Evolutionary conservation across 1,140 invertebrate species (phyloP).

Genomic region (Tachypleus tridentatus): DNA sequence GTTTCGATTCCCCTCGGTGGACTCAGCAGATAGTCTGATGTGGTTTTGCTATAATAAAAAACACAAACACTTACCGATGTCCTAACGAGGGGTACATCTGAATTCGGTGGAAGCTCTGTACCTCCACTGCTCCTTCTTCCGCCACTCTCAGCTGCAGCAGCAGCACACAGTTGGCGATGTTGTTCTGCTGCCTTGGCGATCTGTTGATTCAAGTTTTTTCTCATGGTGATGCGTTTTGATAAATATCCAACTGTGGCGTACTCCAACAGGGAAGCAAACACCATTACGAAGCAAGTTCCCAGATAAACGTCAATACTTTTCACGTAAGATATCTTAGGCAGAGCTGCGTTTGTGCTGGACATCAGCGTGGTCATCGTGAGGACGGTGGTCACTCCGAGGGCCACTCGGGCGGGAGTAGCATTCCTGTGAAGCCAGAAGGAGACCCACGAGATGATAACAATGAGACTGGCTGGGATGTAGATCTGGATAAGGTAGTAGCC

Average conservation of each 20-base stretch:
- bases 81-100: constrained; percentile 19
- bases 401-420: constrained; percentile 90
- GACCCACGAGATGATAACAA: constrained; percentile 98
- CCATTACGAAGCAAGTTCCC: constrained; percentile 97
- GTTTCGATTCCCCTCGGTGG: no score
- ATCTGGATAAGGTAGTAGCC: constrained; percentile 99
- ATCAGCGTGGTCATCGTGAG: constrained; percentile 98
- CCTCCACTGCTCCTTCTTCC: not conserved
- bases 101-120: constrained; percentile 10
- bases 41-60: no score
- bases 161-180: constrained; percentile 31
- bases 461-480: constrained; percentile 95
- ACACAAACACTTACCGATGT: constrained; percentile 11
- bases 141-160: constrained; percentile 10
- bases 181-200: constrained; percentile 81
- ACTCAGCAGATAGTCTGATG: no score
- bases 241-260: constrained; percentile 90
- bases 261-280: constrained; percentile 86
- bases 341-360: constrained; percentile 93
- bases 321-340: constrained; percentile 97
- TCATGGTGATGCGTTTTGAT: constrained; percentile 89
- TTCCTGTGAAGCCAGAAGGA: constrained; percentile 90
- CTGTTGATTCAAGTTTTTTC: constrained; percentile 74
- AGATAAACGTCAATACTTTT: constrained; percentile 97
- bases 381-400: constrained; percentile 89